Percentiles rank a stretch among this genome's conserved stretches.
These are phyloP conservation scores for Hyles vespertilio DNA, from an alignment of 1,140 invertebrate genomes.

Conservation along the genomic window DNA sequence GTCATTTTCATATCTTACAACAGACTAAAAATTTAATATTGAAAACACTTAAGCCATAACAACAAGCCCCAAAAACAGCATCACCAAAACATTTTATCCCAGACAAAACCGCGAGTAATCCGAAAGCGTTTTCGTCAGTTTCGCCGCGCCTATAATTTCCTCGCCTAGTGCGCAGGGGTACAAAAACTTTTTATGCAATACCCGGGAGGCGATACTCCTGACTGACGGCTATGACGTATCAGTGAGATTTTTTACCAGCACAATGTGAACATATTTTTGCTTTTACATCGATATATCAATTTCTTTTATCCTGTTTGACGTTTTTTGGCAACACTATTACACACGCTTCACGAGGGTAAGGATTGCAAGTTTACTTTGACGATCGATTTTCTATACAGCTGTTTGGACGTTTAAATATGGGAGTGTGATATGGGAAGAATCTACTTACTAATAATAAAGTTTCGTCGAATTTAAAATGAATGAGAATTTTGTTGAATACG, in stretches of 20 bases:
- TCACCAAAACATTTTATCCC: too few species aligned
- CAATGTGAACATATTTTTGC: slow-evolving; percentile 68
- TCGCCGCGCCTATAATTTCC: background rate
- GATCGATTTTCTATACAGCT: background rate
- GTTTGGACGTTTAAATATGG: background rate
- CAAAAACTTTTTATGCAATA: slow-evolving; percentile 58
- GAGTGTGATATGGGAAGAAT: too few species aligned
- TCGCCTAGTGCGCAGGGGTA: slow-evolving; percentile 13
- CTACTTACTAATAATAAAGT: too few species aligned
- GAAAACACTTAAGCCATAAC: too few species aligned
- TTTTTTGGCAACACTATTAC: slow-evolving; percentile 31
- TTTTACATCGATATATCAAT: slow-evolving; percentile 73
- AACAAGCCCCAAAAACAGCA: too few species aligned
- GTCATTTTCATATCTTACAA: too few species aligned
- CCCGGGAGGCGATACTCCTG: slow-evolving; percentile 47
- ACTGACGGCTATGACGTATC: slow-evolving; percentile 72
- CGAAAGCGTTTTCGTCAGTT: background rate
- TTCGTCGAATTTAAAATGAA: too few species aligned
- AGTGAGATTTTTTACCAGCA: slow-evolving; percentile 65
- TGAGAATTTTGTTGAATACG: too few species aligned
- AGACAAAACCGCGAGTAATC: background rate
- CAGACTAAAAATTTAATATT: too few species aligned
- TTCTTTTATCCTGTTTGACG: slow-evolving; percentile 55
- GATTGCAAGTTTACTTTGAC: background rate
- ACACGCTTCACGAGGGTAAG: slow-evolving; percentile 31